phyloP scores from a whole-genome alignment of 2,113 vertebrate species.

The Semicossyphus pulcher region DNA sequence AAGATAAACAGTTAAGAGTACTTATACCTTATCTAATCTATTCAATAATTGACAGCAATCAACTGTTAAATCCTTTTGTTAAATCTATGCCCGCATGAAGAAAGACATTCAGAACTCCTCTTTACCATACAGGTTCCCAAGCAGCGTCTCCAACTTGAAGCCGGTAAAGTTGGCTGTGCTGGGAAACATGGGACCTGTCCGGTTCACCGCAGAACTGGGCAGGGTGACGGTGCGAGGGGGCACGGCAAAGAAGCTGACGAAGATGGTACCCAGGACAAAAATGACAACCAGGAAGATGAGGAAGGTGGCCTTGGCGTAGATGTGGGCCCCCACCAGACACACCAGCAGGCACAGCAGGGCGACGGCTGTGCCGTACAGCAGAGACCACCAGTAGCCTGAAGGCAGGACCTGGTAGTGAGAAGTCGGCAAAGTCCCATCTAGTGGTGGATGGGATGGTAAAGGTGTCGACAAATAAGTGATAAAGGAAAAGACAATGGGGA shows the following conservation, averaged over 20 bases:
- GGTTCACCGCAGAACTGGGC: slow-evolving; percentile 53
- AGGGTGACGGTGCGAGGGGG: slow-evolving; percentile 76
- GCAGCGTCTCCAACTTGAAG: slow-evolving; percentile 88
- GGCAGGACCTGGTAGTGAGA: slow-evolving; percentile 81
- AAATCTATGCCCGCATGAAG: no score
- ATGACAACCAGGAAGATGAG: slow-evolving; percentile 92
- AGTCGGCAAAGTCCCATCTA: slow-evolving; percentile 53
- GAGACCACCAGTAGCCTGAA: slow-evolving; percentile 89
- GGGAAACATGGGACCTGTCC: slow-evolving; percentile 31
- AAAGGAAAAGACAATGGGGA: background rate
- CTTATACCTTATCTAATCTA: no score
- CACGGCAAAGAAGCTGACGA: slow-evolving; percentile 89
- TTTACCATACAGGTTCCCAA: slow-evolving; percentile 86
- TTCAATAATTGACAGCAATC: no score
- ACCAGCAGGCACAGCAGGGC: slow-evolving; percentile 89
- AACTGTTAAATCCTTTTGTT: no score
- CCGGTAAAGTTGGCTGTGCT: slow-evolving; percentile 85
- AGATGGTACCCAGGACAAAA: slow-evolving; percentile 85
- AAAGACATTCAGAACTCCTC: background rate
- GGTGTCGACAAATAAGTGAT: background rate
- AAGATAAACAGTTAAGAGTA: no score
- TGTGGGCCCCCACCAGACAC: slow-evolving; percentile 90
- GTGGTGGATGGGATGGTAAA: background rate
- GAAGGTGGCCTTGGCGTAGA: slow-evolving; percentile 93
- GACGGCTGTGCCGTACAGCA: slow-evolving; percentile 86